Percentiles rank a stretch among this genome's conserved stretches.
These are phyloP conservation scores for Grammomys surdaster DNA, from an alignment of 2,113 vertebrate genomes.

Conservation along the genomic window DNA sequence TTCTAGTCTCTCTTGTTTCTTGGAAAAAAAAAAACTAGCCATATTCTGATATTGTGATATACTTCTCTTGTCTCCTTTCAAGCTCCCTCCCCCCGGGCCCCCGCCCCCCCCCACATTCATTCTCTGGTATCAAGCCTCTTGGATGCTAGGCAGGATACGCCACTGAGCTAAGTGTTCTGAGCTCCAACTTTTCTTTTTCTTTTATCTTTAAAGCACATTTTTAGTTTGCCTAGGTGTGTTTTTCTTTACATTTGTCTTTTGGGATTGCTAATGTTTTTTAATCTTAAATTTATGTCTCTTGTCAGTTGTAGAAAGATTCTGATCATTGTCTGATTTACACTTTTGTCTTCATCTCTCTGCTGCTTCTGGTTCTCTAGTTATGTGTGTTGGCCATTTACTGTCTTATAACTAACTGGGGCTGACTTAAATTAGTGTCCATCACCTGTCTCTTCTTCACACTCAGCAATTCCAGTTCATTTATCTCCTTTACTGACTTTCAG, in stretches of 20 bases:
- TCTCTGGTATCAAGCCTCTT: neutral
- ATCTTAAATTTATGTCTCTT: conserved; percentile 5
- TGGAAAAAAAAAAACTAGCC: neutral
- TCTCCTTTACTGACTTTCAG: neutral
- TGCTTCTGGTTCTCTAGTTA: neutral
- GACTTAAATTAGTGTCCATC: neutral
- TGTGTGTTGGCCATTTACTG: neutral
- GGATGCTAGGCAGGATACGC: neutral
- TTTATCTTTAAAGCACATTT: conserved; percentile 1
- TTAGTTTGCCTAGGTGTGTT: neutral
- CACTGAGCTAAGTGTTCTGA: neutral
- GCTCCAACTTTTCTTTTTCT: neutral
- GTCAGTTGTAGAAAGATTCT: neutral
- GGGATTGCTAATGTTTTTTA: neutral
- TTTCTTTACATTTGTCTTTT: conserved; percentile 17
- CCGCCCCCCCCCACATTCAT: neutral
- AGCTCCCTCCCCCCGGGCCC: too few relatives aligned
- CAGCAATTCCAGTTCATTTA: neutral
- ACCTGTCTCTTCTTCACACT: neutral
- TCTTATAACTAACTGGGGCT: neutral
- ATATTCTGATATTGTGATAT: neutral
- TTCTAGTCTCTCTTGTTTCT: conserved; percentile 8
- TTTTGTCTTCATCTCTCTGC: neutral
- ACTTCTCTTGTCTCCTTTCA: neutral
- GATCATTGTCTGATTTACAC: neutral